Evolutionary conservation across 1,140 invertebrate genomes (phyloP).

Genomic region (Teleogryllus occipitalis): DNA sequence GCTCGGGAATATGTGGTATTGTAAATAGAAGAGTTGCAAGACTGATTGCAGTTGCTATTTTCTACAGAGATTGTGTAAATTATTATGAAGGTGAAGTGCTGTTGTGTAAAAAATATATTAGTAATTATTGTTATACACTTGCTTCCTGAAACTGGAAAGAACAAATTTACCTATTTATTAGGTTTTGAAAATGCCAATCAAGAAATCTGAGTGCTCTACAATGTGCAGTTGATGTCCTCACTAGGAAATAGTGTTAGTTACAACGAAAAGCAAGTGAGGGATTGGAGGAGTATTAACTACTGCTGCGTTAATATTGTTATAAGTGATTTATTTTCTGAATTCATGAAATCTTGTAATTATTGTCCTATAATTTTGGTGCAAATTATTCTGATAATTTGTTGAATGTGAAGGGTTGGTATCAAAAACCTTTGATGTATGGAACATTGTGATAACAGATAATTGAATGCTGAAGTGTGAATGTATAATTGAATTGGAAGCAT

Average conservation of each 20-base stretch:
- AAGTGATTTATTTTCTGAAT: background rate
- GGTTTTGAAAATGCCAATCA: background rate
- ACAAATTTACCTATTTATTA: background rate
- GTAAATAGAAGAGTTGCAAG: conserved; percentile 30
- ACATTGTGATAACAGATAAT: too few species aligned
- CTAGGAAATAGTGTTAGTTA: background rate
- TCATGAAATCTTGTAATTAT: background rate
- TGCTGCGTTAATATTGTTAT: background rate
- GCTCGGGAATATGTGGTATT: conserved; percentile 52
- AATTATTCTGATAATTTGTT: too few species aligned
- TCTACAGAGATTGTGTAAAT: conserved; percentile 8
- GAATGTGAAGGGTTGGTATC: too few species aligned
- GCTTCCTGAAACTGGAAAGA: background rate
- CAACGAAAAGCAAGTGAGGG: background rate
- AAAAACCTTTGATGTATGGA: too few species aligned
- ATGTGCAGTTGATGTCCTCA: background rate
- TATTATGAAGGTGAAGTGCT: background rate
- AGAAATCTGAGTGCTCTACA: background rate
- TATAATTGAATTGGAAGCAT: too few species aligned
- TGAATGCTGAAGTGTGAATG: too few species aligned
- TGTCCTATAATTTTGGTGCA: too few species aligned
- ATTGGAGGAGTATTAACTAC: background rate
- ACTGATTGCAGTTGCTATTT: conserved; percentile 16
- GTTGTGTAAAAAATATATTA: conserved; percentile 12
- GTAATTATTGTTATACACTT: conserved; percentile 11